Evolutionary conservation across 2,797 vertebrate species (phyloP).

Genomic region (Acanthiza pusilla): DNA sequence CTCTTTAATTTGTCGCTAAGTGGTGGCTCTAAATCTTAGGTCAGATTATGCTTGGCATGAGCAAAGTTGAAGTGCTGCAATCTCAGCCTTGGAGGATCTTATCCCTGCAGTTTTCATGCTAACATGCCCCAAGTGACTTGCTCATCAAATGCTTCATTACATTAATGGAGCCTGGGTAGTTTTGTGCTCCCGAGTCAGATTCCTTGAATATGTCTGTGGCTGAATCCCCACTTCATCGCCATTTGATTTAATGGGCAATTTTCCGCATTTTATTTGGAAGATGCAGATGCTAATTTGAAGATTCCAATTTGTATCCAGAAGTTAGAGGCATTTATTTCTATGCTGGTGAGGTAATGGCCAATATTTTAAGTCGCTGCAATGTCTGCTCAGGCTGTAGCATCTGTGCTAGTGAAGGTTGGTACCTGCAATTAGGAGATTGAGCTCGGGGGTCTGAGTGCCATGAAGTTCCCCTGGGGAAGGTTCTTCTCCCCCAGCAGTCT

Average conservation of each 20-base stretch:
- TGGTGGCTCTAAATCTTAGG: background rate
- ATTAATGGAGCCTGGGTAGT: constrained; percentile 11
- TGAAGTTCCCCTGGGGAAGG: background rate
- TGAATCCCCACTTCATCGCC: background rate
- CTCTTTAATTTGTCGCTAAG: background rate
- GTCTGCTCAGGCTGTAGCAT: background rate
- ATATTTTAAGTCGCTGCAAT: background rate
- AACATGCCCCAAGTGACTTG: background rate
- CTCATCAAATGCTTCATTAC: constrained; percentile 7
- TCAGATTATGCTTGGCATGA: background rate
- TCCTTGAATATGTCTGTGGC: background rate
- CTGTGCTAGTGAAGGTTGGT: background rate
- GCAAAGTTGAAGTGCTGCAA: background rate
- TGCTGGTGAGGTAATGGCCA: background rate
- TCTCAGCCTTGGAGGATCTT: background rate
- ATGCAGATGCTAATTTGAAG: constrained; percentile 6
- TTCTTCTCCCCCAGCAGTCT: background rate
- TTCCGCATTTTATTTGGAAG: constrained; percentile 5
- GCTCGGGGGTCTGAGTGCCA: background rate
- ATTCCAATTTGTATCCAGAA: background rate
- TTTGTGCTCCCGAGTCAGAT: background rate
- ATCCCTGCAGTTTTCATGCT: background rate
- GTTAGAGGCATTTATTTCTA: background rate
- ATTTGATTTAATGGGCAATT: constrained; percentile 28
- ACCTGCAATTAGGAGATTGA: background rate